phyloP scores from a whole-genome alignment of 2,113 vertebrate genomes.

The Hemiprocne comata region DNA sequence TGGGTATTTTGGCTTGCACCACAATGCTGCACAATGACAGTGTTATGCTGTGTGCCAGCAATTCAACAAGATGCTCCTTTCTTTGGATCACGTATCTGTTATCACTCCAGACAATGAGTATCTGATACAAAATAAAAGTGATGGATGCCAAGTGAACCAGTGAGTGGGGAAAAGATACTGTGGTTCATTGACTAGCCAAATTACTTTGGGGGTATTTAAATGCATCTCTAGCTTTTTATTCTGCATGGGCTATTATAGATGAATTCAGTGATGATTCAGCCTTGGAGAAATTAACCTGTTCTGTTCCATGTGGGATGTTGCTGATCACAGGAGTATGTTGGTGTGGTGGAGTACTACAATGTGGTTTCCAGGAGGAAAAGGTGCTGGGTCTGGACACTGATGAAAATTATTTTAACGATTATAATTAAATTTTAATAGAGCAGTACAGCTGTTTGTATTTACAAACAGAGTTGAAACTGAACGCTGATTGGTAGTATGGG shows the following conservation, averaged over 20 bases:
- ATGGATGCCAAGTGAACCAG: slow-evolving; percentile 68
- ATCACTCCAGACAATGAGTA: slow-evolving; percentile 66
- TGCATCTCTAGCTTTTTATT: slow-evolving; percentile 64
- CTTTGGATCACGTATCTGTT: slow-evolving; percentile 60
- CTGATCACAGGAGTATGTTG: accelerated
- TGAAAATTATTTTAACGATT: background rate
- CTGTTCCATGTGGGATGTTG: background rate
- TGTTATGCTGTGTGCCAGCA: slow-evolving; percentile 52
- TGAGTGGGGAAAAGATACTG: slow-evolving; percentile 51
- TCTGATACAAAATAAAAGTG: slow-evolving; percentile 77
- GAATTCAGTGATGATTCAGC: slow-evolving; percentile 54
- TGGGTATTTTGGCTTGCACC: slow-evolving; percentile 41
- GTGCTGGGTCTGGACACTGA: background rate
- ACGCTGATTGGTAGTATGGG: background rate
- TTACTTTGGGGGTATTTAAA: slow-evolving; percentile 74
- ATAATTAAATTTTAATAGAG: background rate
- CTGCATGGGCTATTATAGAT: slow-evolving; percentile 58
- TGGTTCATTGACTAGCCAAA: slow-evolving; percentile 75
- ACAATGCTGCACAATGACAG: slow-evolving; percentile 10
- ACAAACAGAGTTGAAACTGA: background rate
- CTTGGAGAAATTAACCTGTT: slow-evolving; percentile 61
- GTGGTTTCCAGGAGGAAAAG: background rate
- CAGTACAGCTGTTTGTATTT: background rate
- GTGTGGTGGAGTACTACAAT: background rate
- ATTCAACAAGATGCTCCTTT: slow-evolving; percentile 45